Conservation (phyloP, 1,140 invertebrate species). For the Pseudomyrmex pallidus region DNA sequence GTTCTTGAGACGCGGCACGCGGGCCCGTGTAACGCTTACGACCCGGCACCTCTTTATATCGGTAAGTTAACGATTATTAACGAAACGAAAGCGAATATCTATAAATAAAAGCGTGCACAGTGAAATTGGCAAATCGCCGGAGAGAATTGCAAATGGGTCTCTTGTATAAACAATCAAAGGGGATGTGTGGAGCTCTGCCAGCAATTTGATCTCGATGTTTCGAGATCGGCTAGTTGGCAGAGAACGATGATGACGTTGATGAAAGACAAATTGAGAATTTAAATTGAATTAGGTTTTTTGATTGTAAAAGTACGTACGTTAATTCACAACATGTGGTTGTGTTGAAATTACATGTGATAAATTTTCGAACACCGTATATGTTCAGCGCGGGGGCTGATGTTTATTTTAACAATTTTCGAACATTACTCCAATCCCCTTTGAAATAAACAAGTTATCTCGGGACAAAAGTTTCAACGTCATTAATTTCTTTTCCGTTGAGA, state of each 20-base stretch:
- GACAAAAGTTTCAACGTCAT: background rate
- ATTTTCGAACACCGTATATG: no score
- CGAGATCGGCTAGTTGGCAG: background rate
- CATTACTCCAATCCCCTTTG: background rate
- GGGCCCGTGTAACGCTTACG: conserved; percentile 87
- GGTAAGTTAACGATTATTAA: conserved; percentile 72
- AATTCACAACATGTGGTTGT: no score
- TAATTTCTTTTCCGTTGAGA: background rate
- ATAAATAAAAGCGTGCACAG: no score
- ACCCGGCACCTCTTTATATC: conserved; percentile 77
- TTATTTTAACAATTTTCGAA: background rate
- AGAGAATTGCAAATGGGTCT: background rate
- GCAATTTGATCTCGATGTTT: background rate
- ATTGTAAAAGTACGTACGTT: no score
- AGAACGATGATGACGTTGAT: background rate
- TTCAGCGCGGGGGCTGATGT: background rate
- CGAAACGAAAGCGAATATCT: background rate
- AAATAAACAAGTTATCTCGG: no score
- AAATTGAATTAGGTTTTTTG: no score
- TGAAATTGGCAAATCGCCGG: background rate
- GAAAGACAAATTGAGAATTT: background rate
- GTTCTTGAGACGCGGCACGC: conserved; percentile 91
- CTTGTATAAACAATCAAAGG: conserved; percentile 20
- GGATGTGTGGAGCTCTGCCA: background rate
- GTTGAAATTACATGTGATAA: no score